A percentile compares a stretch with the other conserved stretches of the same genome.
Conservation (phyloP, 2,797 vertebrate genomes). For the Sebastes ruberrimus region DNA sequence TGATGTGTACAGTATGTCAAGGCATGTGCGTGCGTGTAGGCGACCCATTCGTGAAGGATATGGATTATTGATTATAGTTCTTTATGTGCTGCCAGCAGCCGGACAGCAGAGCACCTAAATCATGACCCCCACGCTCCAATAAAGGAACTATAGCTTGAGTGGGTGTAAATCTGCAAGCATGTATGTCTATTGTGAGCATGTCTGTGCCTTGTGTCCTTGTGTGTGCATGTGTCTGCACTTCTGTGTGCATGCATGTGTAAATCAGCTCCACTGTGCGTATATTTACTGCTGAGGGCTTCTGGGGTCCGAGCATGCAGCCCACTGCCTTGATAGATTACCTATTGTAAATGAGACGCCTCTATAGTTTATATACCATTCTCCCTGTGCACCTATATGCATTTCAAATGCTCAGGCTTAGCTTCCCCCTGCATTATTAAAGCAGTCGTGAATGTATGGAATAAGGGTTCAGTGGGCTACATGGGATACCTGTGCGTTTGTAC, state of each 20-base stretch:
- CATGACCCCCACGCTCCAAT: slow-evolving; percentile 30
- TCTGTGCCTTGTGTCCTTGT: slow-evolving; percentile 24
- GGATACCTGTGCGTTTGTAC: slow-evolving; percentile 21
- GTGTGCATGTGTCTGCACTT: slow-evolving; percentile 28
- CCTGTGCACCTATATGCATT: slow-evolving; percentile 45
- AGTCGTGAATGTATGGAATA: slow-evolving; percentile 23
- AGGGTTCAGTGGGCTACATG: slow-evolving; percentile 7
- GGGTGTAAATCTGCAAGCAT: slow-evolving; percentile 27
- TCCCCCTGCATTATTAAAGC: slow-evolving; percentile 56
- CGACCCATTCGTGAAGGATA: slow-evolving; percentile 57
- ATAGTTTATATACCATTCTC: slow-evolving; percentile 54
- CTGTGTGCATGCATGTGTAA: slow-evolving; percentile 50
- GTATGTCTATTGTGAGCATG: slow-evolving; percentile 28
- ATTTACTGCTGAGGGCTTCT: slow-evolving; percentile 67
- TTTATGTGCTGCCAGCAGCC: slow-evolving; percentile 65
- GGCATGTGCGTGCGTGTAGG: not conserved
- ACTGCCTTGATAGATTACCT: slow-evolving; percentile 70
- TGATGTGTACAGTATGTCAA: not conserved
- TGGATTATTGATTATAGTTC: slow-evolving; percentile 76
- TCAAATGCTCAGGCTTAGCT: slow-evolving; percentile 25
- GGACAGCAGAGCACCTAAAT: slow-evolving; percentile 52
- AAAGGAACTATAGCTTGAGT: slow-evolving; percentile 34
- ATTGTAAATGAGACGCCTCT: slow-evolving; percentile 67
- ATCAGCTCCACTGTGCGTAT: slow-evolving; percentile 44
- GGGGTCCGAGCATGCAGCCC: slow-evolving; percentile 46